phyloP scores from a whole-genome alignment of 2,113 vertebrate genomes.

The Mesoclemmys tuberculata region DNA sequence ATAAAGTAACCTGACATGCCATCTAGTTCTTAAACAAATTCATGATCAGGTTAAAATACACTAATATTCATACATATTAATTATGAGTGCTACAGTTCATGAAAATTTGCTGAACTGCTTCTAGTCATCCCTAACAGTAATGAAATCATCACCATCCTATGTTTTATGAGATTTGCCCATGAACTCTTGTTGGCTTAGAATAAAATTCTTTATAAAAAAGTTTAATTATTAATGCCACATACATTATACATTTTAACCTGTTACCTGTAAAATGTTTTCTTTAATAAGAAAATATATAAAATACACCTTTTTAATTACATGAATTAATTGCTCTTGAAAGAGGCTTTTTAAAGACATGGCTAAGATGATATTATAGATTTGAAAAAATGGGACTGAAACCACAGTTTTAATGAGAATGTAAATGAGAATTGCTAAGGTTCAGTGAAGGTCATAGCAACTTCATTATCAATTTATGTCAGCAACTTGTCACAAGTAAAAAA shows the following conservation, averaged over 20 bases:
- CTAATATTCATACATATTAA: not conserved
- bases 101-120: not conserved
- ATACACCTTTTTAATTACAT: slow-evolving; percentile 58
- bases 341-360: slow-evolving; percentile 32
- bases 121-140: not conserved
- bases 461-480: slow-evolving; percentile 70
- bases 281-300: not conserved
- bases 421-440: slow-evolving; percentile 66
- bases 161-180: not conserved
- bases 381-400: slow-evolving; percentile 61
- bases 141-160: not conserved
- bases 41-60: not conserved
- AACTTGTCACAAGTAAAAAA: slow-evolving; percentile 70
- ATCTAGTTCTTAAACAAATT: not conserved
- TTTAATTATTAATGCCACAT: not conserved
- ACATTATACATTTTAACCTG: slow-evolving; percentile 49
- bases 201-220: not conserved
- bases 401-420: slow-evolving; percentile 74
- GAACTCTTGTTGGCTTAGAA: not conserved
- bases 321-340: slow-evolving; percentile 67
- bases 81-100: not conserved
- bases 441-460: slow-evolving; percentile 68
- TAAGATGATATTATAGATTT: slow-evolving; percentile 29
- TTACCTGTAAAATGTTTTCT: slow-evolving; percentile 32
- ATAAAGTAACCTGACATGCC: not conserved